Evolutionary conservation across 2,888 invertebrate species (phyloP), one percentile per base, ranked within the genome.

Genomic region (Rhopalosiphum nymphaeae): DNA sequence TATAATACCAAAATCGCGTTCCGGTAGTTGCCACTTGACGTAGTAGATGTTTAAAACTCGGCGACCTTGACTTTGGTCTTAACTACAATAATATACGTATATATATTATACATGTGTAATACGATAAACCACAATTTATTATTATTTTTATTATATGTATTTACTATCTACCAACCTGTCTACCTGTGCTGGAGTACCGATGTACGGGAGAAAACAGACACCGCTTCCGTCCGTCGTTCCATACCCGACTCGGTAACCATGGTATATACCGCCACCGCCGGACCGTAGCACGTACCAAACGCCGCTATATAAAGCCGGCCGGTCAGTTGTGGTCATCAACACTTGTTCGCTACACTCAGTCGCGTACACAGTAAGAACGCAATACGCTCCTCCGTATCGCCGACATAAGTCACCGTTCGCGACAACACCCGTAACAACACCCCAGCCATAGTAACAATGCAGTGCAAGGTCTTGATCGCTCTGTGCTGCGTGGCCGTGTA

Each of bases 401-500:
- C 86, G 86, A 29, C 25, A 25, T 25, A 84, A 0, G 42, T 26
- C 49, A 49, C 49, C 21, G 3, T 88, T 21, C n/a, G 9, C 49
- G 36, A 36, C n/a, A 53, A 16, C n/a, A 36, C 36, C 67, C n/a
- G 2, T 36, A 25, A 36, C 87, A 91, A 42, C 42, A 86, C 49
- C 56, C 67, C 5, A n/a, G 25, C 10, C 56, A 16, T 21, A 61
- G n/a, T 13, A n/a, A 61, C 42, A 29, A 94, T 94, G 94, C 49
- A 90, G 91, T 36, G 49, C 36, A 91, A 94, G 7, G 42, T 86
- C 9, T 26, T 89, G 57, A 42, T 94, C 29, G 91, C 90, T 4
- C 11, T 94, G 9, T 94, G 89, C 90, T 94, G 90, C 86, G 56
- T 89, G 46, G 93, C 57, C 57, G 89, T 49, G 29, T 91, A 85